These are phyloP conservation scores for Laticauda laticaudata DNA, from an alignment of 2,113 vertebrate genomes.

Conservation along the genomic window DNA sequence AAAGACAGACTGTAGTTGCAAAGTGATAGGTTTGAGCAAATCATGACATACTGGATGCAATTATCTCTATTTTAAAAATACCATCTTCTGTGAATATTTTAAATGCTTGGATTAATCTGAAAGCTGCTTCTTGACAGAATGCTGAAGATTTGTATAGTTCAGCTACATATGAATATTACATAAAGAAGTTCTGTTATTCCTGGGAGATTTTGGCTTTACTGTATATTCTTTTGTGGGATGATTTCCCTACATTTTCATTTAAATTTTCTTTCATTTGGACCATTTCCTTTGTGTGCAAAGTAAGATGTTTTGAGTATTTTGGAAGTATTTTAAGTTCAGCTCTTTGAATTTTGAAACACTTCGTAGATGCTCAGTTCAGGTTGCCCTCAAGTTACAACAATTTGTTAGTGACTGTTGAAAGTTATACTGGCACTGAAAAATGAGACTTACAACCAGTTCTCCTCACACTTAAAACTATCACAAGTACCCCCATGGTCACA, in stretches of 20 bases:
- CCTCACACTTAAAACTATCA: background rate
- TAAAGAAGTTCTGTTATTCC: background rate
- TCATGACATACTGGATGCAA: conserved; percentile 1
- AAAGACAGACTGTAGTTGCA: background rate
- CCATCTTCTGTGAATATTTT: background rate
- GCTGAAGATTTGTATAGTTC: background rate
- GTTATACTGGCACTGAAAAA: background rate
- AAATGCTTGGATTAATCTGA: background rate
- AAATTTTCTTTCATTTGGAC: background rate
- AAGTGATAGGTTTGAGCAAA: background rate
- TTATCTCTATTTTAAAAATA: background rate
- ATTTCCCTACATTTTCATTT: background rate
- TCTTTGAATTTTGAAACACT: background rate
- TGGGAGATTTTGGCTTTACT: background rate
- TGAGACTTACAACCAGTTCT: background rate
- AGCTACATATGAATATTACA: background rate
- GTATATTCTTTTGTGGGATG: background rate
- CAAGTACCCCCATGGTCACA: background rate
- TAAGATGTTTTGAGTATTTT: background rate
- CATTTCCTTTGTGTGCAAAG: background rate
- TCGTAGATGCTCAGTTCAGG: background rate
- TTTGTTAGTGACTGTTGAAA: background rate
- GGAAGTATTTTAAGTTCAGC: background rate
- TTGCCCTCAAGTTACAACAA: background rate
- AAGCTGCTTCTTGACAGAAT: background rate